phyloP scores from a whole-genome alignment of 2,888 invertebrate species.

The Epiblema foenella region DNA sequence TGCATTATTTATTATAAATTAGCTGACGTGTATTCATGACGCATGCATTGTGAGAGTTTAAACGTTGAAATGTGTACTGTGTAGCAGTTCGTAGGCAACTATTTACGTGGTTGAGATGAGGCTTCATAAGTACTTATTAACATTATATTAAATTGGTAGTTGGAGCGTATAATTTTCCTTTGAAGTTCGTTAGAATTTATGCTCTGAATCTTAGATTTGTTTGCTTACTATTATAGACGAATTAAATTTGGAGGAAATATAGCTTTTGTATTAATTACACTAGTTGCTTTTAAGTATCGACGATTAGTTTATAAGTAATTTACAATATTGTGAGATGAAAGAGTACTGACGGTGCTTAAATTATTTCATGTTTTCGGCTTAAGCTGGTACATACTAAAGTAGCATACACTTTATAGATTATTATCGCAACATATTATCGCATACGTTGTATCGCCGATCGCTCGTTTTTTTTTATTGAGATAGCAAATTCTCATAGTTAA shows the following conservation, averaged over 20 bases:
- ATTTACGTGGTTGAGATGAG: constrained; percentile 12
- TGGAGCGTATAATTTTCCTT: constrained; percentile 20
- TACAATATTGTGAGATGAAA: too few species aligned
- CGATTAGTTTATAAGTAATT: neutral
- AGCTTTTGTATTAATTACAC: neutral
- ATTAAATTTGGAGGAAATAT: neutral
- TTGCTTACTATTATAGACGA: neutral
- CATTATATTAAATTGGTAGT: constrained; percentile 18
- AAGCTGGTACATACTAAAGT: too few species aligned
- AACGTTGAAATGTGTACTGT: constrained; percentile 42
- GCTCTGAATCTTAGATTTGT: neutral
- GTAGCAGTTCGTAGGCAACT: constrained; percentile 6
- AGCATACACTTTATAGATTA: too few species aligned
- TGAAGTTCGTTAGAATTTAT: constrained; percentile 3
- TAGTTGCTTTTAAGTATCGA: neutral
- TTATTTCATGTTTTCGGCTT: too few species aligned
- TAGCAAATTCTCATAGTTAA: too few species aligned
- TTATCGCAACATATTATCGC: too few species aligned
- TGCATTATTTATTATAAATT: neutral
- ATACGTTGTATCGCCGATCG: too few species aligned
- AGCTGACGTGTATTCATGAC: constrained; percentile 46
- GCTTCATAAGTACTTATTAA: neutral
- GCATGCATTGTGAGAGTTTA: constrained; percentile 51
- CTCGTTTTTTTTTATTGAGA: too few species aligned
- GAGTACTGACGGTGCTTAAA: too few species aligned